These are phyloP conservation scores for Netta rufina DNA, from an alignment of 2,797 vertebrate species.

Conservation along the genomic window DNA sequence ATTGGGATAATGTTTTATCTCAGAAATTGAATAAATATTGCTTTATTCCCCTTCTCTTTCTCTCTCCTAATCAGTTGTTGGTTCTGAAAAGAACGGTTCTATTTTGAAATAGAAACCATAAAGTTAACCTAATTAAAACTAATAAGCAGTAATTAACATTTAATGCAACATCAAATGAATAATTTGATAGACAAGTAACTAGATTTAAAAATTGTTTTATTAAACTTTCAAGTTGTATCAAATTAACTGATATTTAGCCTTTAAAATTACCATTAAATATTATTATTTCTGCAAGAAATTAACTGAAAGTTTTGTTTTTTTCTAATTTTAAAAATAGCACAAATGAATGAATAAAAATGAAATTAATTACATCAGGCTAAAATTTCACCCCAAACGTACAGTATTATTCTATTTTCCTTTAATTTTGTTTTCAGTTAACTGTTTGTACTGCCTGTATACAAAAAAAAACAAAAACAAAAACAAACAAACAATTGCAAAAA, in stretches of 20 bases:
- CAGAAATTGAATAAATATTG: neutral
- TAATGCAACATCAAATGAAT: neutral
- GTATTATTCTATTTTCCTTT: neutral
- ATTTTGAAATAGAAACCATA: neutral
- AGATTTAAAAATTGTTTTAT: neutral
- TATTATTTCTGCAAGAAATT: neutral
- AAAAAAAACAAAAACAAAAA: neutral
- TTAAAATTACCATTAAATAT: neutral
- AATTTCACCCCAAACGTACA: neutral
- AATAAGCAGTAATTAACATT: neutral
- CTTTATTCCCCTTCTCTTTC: neutral
- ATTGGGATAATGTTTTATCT: neutral
- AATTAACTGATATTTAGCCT: neutral
- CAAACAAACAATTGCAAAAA: neutral
- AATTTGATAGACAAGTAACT: neutral
- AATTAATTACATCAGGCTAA: neutral
- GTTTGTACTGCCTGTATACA: fast-evolving
- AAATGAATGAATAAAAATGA: neutral
- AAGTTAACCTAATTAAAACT: neutral
- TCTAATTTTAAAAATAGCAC: neutral
- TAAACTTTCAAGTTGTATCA: neutral
- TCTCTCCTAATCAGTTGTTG: neutral
- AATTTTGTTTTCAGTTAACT: neutral
- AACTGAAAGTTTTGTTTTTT: neutral
- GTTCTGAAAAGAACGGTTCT: neutral